These are phyloP conservation scores for Aleadryas rufinucha DNA, from an alignment of 2,113 vertebrate species.

Conservation along the genomic window DNA sequence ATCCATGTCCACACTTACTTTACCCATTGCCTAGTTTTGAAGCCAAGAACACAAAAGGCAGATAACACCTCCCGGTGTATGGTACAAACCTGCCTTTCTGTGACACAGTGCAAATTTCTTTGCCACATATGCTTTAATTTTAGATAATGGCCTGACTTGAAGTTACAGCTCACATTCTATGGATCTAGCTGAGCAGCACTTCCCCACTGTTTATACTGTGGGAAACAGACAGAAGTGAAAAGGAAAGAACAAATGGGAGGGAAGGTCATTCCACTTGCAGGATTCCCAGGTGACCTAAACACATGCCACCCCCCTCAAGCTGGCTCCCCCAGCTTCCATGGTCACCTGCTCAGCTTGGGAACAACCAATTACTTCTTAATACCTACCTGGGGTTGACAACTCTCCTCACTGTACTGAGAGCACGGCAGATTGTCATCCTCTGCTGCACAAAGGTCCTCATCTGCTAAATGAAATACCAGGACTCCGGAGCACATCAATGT, in stretches of 20 bases:
- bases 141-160: neutral
- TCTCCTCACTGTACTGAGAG: neutral
- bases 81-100: neutral
- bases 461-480: neutral
- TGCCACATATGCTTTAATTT: slow-evolving; percentile 1
- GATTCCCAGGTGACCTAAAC: neutral
- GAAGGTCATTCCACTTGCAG: neutral
- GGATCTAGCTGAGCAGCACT: neutral
- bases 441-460: neutral
- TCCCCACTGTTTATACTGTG: neutral
- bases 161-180: neutral
- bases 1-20: neutral
- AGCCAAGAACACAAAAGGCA: neutral
- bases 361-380: neutral
- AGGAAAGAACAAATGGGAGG: neutral
- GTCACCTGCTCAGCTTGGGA: neutral
- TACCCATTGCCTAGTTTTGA: neutral
- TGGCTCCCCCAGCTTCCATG: too few relatives aligned
- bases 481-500: neutral
- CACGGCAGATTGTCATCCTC: neutral
- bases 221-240: neutral
- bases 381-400: neutral
- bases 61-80: neutral
- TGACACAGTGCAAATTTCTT: neutral
- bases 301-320: too few relatives aligned